phyloP scores from a whole-genome alignment of 2,888 invertebrate species.

The Elgonia sp. region DNA sequence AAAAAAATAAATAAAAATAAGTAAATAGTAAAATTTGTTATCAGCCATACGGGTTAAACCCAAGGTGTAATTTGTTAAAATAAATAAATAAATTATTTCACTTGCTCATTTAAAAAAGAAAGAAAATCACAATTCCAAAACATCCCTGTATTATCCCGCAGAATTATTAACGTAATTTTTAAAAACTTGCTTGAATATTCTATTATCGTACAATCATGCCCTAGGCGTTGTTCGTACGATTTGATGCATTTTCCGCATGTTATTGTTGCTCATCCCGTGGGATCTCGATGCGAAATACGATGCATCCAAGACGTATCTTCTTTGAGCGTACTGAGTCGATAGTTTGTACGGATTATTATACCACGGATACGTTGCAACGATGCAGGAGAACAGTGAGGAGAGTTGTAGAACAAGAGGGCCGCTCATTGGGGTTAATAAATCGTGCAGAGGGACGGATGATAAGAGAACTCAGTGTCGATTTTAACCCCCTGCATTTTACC shows the following conservation, averaged over 20 bases:
- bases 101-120: too few species aligned
- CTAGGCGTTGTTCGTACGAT: conserved; percentile 18
- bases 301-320: conserved; percentile 25
- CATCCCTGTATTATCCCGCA: not conserved
- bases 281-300: conserved; percentile 12
- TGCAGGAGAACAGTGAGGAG: conserved; percentile 13
- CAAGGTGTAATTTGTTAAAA: too few species aligned
- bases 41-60: too few species aligned
- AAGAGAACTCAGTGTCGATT: conserved; percentile 34
- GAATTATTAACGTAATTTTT: not conserved
- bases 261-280: conserved; percentile 12
- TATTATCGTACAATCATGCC: conserved; percentile 42
- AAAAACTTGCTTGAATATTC: conserved; percentile 36
- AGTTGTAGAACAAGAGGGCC: conserved; percentile 32
- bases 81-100: too few species aligned
- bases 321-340: conserved; percentile 3
- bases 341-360: conserved; percentile 29
- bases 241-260: conserved; percentile 43
- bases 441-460: conserved; percentile 13
- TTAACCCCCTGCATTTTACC: conserved; percentile 28
- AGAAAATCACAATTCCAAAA: not conserved
- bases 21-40: too few species aligned
- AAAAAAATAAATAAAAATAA: too few species aligned
- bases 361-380: conserved; percentile 1
- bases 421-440: conserved; percentile 27